These are phyloP conservation scores for Sitophilus oryzae DNA, from an alignment of 1,140 invertebrate species.

Conservation along the genomic window DNA sequence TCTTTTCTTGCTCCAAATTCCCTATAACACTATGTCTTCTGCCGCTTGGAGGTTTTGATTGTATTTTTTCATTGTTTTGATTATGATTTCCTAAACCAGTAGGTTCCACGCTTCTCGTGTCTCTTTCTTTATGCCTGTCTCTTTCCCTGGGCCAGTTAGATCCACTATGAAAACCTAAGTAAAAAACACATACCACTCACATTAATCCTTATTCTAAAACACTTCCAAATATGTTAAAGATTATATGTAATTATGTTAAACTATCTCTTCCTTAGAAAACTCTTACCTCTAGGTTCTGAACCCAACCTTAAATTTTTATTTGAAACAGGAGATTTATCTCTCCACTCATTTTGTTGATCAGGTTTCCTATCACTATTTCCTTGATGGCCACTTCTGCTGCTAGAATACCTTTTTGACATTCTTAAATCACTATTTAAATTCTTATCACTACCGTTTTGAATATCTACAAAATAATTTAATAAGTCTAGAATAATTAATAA, in stretches of 20 bases:
- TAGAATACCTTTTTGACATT: slow-evolving; percentile 28
- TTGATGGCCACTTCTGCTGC: slow-evolving; percentile 8
- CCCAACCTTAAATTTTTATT: slow-evolving; percentile 43
- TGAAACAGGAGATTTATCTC: slow-evolving; percentile 25
- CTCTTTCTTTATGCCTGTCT: slow-evolving; percentile 30
- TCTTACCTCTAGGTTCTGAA: slow-evolving; percentile 48
- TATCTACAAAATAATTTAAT: not conserved
- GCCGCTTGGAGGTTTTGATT: slow-evolving; percentile 51
- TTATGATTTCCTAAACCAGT: slow-evolving; percentile 32
- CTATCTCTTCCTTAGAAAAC: not conserved
- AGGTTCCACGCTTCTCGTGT: slow-evolving; percentile 52
- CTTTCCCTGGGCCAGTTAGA: slow-evolving; percentile 6
- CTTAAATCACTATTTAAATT: slow-evolving; percentile 30
- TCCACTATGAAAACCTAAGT: slow-evolving; percentile 1
- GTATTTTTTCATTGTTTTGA: slow-evolving; percentile 41
- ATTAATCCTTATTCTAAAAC: not conserved
- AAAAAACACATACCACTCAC: not conserved
- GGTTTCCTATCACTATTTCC: slow-evolving; percentile 1
- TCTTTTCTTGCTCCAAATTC: slow-evolving; percentile 40
- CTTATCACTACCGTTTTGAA: slow-evolving; percentile 36
- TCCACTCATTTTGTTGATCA: slow-evolving; percentile 34
- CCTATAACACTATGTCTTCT: slow-evolving; percentile 44
- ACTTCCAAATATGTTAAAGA: no score
- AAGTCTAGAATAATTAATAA: slow-evolving; percentile 15
- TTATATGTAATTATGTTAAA: not conserved